These are phyloP conservation scores for Sarcophaga bullata DNA, from an alignment of 1,140 invertebrate genomes.

Conservation along the genomic window DNA sequence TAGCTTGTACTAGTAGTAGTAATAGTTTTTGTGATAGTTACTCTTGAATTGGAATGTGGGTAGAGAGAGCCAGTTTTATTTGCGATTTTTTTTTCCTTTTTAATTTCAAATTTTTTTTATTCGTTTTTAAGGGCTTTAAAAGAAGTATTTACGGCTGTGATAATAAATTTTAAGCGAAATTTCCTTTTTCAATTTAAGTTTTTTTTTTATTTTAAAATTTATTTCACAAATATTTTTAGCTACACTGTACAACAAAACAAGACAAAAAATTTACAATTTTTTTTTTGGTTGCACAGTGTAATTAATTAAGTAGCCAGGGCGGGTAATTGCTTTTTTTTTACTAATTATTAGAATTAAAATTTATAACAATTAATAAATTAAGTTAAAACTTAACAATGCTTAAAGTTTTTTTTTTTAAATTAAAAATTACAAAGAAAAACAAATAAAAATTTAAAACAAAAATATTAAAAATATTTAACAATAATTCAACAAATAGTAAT, in stretches of 20 bases:
- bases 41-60: background rate
- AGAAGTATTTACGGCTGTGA: conserved; percentile 40
- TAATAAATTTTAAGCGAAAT: conserved; percentile 34
- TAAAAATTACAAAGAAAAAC: conserved; percentile 5
- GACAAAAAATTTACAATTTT: too few species aligned
- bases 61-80: background rate
- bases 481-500: background rate
- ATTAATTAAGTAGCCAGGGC: too few species aligned
- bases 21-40: conserved; percentile 30
- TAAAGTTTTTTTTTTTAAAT: background rate
- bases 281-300: too few species aligned
- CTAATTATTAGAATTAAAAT: background rate
- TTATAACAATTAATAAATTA: background rate
- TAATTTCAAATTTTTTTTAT: background rate
- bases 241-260: too few species aligned
- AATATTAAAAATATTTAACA: background rate
- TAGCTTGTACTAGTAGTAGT: conserved; percentile 2
- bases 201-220: background rate
- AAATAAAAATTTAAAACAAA: conserved; percentile 19
- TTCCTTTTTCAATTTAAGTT: background rate
- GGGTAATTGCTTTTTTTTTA: too few species aligned
- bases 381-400: conserved; percentile 13
- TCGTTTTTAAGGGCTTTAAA: conserved; percentile 15
- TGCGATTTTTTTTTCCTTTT: background rate
- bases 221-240: too few species aligned